Percentiles rank a stretch among this genome's conserved stretches.
phyloP scores from a whole-genome alignment of 1,140 invertebrate species.

The Marisa cornuarietis region DNA sequence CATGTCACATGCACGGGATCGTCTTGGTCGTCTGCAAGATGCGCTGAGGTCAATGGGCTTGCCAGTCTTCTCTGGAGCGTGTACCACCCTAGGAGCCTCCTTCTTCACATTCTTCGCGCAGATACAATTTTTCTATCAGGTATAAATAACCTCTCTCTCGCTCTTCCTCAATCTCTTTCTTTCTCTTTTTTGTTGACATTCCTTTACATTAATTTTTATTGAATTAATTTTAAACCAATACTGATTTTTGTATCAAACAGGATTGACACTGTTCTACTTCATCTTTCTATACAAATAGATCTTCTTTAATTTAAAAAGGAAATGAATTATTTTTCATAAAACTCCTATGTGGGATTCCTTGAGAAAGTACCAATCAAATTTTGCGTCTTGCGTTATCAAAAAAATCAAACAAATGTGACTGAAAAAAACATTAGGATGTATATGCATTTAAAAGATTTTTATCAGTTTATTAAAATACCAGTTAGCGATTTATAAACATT shows the following conservation, averaged over 20 bases:
- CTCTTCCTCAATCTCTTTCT: conserved; percentile 49
- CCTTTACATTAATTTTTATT: background rate
- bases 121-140: conserved; percentile 52
- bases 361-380: too few species aligned
- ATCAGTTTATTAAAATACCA: background rate
- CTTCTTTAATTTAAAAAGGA: too few species aligned
- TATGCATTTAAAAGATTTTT: background rate
- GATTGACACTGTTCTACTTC: background rate
- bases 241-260: background rate
- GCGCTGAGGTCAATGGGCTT: conserved; percentile 56
- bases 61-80: conserved; percentile 58
- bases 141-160: conserved; percentile 49
- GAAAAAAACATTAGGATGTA: background rate
- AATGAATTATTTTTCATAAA: too few species aligned
- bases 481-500: conserved; percentile 6
- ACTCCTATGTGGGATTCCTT: too few species aligned
- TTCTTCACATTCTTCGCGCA: conserved; percentile 54
- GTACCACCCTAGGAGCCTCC: conserved; percentile 52
- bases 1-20: conserved; percentile 40
- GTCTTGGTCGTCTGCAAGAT: conserved; percentile 42
- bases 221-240: too few species aligned
- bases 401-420: too few species aligned
- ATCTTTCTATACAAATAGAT: too few species aligned
- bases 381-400: too few species aligned
- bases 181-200: conserved; percentile 26